Evolutionary conservation across 53 echinoderm and acorn worm genomes (phyloP).

Genomic region (Hippasteria phrygiana): DNA sequence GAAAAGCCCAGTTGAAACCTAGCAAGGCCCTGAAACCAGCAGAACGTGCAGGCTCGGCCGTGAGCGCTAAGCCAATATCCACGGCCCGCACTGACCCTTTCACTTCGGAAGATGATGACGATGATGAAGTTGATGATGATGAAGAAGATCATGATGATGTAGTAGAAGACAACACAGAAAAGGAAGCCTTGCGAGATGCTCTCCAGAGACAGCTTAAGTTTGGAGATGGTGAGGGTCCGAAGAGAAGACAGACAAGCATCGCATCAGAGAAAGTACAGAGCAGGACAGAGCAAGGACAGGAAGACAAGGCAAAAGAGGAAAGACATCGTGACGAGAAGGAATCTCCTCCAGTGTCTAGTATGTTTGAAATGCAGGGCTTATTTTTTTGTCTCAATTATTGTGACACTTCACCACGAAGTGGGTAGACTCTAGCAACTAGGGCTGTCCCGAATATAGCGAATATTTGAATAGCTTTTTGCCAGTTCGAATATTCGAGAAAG

Average conservation of each 20-base stretch:
- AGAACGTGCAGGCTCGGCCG: constrained; percentile 27
- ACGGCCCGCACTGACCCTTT: constrained; percentile 83
- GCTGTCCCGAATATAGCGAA: no score
- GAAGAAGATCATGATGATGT: constrained; percentile 35
- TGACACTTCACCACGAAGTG: no score
- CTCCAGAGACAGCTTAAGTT: constrained; percentile 39
- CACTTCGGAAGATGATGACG: constrained; percentile 70
- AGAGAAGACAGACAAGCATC: background rate
- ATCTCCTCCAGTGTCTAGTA: background rate
- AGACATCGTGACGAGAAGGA: background rate
- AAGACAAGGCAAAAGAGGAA: background rate
- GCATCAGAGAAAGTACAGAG: constrained; percentile 1
- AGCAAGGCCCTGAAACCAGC: background rate
- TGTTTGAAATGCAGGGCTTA: no score
- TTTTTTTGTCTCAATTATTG: no score
- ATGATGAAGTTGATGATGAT: constrained; percentile 45
- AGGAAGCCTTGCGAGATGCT: constrained; percentile 46
- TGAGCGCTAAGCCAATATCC: constrained; percentile 44
- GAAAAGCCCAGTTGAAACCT: background rate
- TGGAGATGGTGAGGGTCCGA: background rate
- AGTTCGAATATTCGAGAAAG: no score
- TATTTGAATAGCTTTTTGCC: no score
- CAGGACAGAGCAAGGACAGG: background rate
- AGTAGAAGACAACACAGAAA: constrained; percentile 20
- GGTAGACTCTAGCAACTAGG: no score